Evolutionary conservation across 1,140 invertebrate species (phyloP), one percentile per base, ranked within the genome.

Genomic region (Cherax destructor): DNA sequence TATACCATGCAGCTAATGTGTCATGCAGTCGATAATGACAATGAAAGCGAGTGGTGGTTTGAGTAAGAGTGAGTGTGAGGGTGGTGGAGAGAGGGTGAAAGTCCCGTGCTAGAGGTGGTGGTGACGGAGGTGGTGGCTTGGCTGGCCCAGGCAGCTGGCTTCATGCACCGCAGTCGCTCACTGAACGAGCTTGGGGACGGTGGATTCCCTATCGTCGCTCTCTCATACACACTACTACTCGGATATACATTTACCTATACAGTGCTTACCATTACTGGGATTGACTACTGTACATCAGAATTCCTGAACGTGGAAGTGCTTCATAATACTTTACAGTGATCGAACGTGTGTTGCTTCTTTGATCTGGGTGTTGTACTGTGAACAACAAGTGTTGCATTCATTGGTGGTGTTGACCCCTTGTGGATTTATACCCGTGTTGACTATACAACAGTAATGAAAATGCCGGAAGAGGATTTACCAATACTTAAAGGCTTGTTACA

Each of bases 401-500:
- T 61, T 77, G 52, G 85, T 87, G 69, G 76, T 86, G 84, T 30
- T 86, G 69, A 78, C 72, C 69, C 52, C 52, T 56, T 13, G 65
- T 61, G 85, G 30, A 59, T 77, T 61, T 56, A 79, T 49, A 77
- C 10, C 50, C 7, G 50, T 83, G 69, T 83, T 24, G n/a, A 88
- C 59, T 56, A 21, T 83, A n/a, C 87, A 89, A 85, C 89, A 86
- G 83, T 86, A 91, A 91, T 91, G 89, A 91, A 91, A 91, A 91
- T 91, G 89, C 89, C 89, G 69, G 89, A 91, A 86, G 89, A 91
- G 77, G 89, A 91, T 52, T 91, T 91, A 85, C 89, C 89, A 30
- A 91, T 91, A 86, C 80, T 91, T 52, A 91, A 91, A 85, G 89
- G 89, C 85, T 80, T 91, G 72, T 76, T 91, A 86, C 89, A 91